A percentile compares a stretch with the other conserved stretches of the same genome.
Evolutionary conservation across 2,797 vertebrate genomes (phyloP).

Genomic region (Molossus molossus): DNA sequence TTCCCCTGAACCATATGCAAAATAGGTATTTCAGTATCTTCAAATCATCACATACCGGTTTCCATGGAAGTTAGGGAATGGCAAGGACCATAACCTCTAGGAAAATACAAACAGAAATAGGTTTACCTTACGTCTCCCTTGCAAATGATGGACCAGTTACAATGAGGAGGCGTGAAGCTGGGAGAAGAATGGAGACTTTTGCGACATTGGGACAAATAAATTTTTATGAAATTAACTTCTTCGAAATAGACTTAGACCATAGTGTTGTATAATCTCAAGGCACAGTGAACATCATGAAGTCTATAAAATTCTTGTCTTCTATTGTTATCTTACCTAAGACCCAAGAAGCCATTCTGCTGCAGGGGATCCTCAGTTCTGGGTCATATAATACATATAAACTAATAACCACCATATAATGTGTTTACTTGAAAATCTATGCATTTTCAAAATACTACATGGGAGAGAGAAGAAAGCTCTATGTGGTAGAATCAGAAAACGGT

Average conservation of each 20-base stretch:
- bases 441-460: neutral
- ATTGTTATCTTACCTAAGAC: constrained; percentile 14
- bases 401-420: neutral
- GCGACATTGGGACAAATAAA: neutral
- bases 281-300: neutral
- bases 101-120: neutral
- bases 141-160: constrained; percentile 19
- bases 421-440: neutral
- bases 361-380: neutral
- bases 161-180: neutral
- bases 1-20: neutral
- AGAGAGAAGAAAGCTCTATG: neutral
- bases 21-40: neutral
- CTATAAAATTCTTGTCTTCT: neutral
- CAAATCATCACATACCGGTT: neutral
- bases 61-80: neutral
- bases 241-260: neutral
- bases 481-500: neutral
- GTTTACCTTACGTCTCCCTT: neutral
- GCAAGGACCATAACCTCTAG: neutral
- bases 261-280: neutral
- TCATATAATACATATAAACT: neutral
- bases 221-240: constrained; percentile 13
- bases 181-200: neutral
- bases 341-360: neutral